Percentiles rank a stretch among this genome's conserved stretches.
phyloP scores from a whole-genome alignment of 1,140 invertebrate genomes.

The Amphibalanus amphitrite region DNA sequence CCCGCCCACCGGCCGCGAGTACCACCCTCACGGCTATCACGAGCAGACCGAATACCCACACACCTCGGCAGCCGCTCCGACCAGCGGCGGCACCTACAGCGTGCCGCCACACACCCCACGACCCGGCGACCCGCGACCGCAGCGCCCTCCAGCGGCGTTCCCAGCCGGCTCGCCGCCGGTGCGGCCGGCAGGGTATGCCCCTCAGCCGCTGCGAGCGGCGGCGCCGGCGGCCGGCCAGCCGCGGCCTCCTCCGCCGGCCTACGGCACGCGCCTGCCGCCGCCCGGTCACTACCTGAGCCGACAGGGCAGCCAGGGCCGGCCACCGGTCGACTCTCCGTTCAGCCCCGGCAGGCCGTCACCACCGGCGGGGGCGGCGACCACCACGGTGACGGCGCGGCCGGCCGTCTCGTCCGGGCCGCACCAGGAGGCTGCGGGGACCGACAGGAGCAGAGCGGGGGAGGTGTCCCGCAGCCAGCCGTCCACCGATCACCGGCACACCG shows the following conservation, averaged over 20 bases:
- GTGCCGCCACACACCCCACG: neutral
- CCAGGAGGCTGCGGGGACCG: neutral
- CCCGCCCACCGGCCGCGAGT: neutral
- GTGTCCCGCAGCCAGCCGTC: neutral
- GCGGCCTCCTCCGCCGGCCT: neutral
- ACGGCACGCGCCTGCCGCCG: neutral
- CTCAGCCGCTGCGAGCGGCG: neutral
- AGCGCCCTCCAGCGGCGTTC: neutral
- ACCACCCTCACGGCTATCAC: neutral
- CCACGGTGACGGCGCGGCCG: neutral
- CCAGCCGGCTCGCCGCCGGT: too few relatives aligned
- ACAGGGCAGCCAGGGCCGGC: neutral
- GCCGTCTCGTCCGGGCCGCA: neutral
- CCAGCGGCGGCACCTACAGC: neutral
- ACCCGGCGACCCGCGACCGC: neutral
- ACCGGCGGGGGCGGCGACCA: too few relatives aligned
- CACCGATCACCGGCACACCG: too few relatives aligned
- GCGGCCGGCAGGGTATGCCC: neutral
- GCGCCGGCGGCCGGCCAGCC: neutral
- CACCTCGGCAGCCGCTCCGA: neutral
- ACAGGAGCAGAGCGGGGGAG: neutral
- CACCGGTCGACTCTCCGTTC: neutral
- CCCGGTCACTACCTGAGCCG: neutral
- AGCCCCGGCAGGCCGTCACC: too few relatives aligned
- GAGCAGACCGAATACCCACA: neutral